phyloP scores from a whole-genome alignment of 2,113 vertebrate species.

The Amphilophus citrinellus region DNA sequence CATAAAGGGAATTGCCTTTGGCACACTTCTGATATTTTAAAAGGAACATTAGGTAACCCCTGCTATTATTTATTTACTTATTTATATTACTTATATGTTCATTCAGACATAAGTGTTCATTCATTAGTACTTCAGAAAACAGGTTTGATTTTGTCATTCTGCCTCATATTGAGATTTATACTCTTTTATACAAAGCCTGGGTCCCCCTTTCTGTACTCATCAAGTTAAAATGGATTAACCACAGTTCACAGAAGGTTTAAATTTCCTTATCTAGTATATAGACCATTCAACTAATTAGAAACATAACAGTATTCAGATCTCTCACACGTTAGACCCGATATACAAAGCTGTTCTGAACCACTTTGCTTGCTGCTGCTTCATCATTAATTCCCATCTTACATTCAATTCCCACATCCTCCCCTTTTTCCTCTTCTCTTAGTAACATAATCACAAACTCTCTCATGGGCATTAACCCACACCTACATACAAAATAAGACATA shows the following conservation, averaged over 20 bases:
- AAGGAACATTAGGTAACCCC: constrained; percentile 20
- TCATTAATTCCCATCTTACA: not conserved
- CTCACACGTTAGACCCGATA: not conserved
- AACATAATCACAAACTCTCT: constrained; percentile 37
- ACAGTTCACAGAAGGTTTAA: constrained; percentile 49
- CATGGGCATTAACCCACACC: constrained; percentile 13
- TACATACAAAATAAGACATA: constrained; percentile 17
- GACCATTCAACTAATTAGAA: constrained; percentile 34
- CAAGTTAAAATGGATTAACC: constrained; percentile 41
- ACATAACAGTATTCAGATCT: not conserved
- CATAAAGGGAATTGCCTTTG: constrained; percentile 44
- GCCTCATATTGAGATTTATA: not conserved
- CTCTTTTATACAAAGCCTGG: not conserved
- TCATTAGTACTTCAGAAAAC: not conserved
- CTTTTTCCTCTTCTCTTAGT: not conserved
- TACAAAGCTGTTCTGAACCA: not conserved
- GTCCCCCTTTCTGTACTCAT: not conserved
- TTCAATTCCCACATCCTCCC: not conserved
- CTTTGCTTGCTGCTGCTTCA: not conserved
- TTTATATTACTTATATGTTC: not conserved
- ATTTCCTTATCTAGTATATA: constrained; percentile 26
- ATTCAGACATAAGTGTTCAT: not conserved
- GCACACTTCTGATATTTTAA: constrained; percentile 21
- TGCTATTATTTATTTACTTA: not conserved
- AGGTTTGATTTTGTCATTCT: not conserved